Evolutionary conservation across 2,888 invertebrate species (phyloP), one percentile per base, ranked within the genome.

Genomic region (Spisula solida): DNA sequence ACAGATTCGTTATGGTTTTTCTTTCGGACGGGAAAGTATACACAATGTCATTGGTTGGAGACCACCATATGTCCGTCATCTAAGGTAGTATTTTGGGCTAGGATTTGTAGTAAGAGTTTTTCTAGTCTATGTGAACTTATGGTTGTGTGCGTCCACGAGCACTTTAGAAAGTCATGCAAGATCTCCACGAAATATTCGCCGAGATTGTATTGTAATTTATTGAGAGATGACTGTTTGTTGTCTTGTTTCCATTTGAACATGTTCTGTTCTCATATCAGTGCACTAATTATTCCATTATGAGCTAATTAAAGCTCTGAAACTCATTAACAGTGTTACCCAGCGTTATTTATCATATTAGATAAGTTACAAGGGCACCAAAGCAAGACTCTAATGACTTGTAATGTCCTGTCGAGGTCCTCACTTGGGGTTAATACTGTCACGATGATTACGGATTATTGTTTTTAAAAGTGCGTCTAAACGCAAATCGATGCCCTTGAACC

Each of bases 331-430:
- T 6, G 18, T 56, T 56, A 66, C 25, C 25, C 25, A 25, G 60
- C 60, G 60, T 66, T 25, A 8, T 66, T 66, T 66, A 66, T 66
- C 25, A 25, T 66, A 66, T 66, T 25, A 66, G 60, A n/a, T 66
- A 25, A 0, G 60, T 66, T 66, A 25, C 60, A 25, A 66, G 25
- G 60, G 60, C 20, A 66, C 8, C 60, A 66, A 66, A 25, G n/a
- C 60, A 66, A 25, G 60, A 66, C 60, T 25, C 60, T 66, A 66
- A 25, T 25, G 25, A 66, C 60, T 20, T 25, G 60, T 66, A 25
- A 66, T 25, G 25, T 66, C 25, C 60, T n/a, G 60, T 66, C 6
- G 60, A 66, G 60, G 60, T 25, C 25, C 60, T 66, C 25, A 25
- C 60, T 6, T 10, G n/a, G 6, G 60, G 60, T 66, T 66, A 25